A percentile compares a stretch with the other conserved stretches of the same genome.
phyloP scores from a whole-genome alignment of 1,140 invertebrate genomes.

The Bombyx mandarina region DNA sequence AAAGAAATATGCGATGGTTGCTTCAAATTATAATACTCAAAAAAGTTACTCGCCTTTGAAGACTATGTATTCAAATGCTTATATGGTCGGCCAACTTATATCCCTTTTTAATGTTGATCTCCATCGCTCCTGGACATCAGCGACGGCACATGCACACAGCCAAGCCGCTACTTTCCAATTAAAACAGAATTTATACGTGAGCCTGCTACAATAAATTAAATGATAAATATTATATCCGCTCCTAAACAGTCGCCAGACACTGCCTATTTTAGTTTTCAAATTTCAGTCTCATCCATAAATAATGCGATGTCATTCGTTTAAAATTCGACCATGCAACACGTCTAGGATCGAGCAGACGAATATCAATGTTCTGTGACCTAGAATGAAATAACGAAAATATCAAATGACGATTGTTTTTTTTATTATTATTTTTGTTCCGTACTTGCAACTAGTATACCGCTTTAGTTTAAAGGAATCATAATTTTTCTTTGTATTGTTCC shows the following conservation, averaged over 20 bases:
- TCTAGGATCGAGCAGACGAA: conserved; percentile 58
- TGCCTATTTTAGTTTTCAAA: conserved; percentile 61
- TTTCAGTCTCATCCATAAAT: conserved; percentile 62
- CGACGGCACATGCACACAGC: not conserved
- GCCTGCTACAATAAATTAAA: not conserved
- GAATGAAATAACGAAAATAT: conserved; percentile 25
- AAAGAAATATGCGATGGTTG: too few relatives aligned
- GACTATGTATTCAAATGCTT: too few relatives aligned
- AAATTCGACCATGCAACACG: conserved; percentile 69
- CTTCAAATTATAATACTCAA: too few relatives aligned
- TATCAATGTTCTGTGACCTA: conserved; percentile 65
- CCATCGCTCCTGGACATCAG: not conserved
- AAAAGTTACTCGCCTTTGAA: too few relatives aligned
- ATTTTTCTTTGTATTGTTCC: too few relatives aligned
- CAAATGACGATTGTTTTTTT: too few relatives aligned
- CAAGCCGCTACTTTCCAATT: conserved; percentile 11
- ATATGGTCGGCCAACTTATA: not conserved
- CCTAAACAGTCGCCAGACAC: conserved; percentile 45
- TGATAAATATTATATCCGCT: not conserved
- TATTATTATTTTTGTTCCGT: too few relatives aligned
- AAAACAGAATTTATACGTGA: conserved; percentile 4
- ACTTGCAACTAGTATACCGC: too few relatives aligned
- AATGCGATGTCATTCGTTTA: conserved; percentile 62
- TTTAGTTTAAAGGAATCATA: too few relatives aligned
- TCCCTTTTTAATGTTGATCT: not conserved